Base-by-base conservation (phyloP, 1,140 invertebrate species). In the Bombus superbus region DNA sequence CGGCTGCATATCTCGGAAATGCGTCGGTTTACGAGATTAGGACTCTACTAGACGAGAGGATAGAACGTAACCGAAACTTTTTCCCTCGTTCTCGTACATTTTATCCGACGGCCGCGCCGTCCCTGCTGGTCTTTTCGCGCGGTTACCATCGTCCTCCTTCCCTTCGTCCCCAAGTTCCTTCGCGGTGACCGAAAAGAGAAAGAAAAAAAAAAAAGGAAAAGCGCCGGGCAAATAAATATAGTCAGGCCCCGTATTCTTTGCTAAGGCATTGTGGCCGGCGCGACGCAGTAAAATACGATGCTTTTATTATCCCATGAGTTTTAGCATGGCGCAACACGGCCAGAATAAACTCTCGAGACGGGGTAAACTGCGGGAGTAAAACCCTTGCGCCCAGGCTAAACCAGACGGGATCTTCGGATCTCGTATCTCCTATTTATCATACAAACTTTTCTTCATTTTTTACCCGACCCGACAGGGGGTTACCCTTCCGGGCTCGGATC, bases 271-370 rank as follows among this genome's bases (percentile, higher is more conserved):
- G 91, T 91, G 90, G 91, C 76, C 89, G 83, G 81, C 85, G 88
- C 85, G 85, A 59, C 85, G 89, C 78, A 66, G 81, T 92, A 87
- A 92, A 92, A 92, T 92, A 92, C 91, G 86, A 76, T 53, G 85
- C 90, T 86, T 91, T 92, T 92, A 92, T 91, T 92, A 92, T 92
- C 91, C 86, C 86, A 85, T 89, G 91, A 92, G 91, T 88, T 88
- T 92, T 86, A 90, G 81, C 82, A 53, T 86, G 87, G 83, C 75
- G 85, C 88, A 62, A 82, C 88, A 73, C 85, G 89, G 40, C 73
- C 85, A 42, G 81, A 90, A 90, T 90, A 90, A 90, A 90, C 88
- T 90, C 89, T 81, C 89, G 83, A 85, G 78, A 83, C 77, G 86
- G 64, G 76, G 64, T 83, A 83, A 90, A 90, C 86, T 90, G 69